These are phyloP conservation scores for Caenorhabditis angaria DNA, from an alignment of 2,888 invertebrate genomes.

Conservation along the genomic window DNA sequence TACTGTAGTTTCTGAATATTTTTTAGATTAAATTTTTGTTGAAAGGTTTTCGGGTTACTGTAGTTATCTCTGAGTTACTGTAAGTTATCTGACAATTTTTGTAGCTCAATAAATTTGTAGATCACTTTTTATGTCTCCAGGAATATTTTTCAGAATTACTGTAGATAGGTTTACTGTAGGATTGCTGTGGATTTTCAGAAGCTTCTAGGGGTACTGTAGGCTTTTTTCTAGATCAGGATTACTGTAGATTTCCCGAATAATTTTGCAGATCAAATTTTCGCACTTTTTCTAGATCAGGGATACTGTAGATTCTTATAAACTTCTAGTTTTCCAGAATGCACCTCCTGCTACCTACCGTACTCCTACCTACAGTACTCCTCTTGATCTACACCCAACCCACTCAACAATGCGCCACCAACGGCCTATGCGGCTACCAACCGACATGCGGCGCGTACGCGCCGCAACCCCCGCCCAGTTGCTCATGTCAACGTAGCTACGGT, in stretches of 20 bases:
- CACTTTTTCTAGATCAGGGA: no score
- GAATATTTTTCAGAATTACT: no score
- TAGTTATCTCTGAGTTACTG: no score
- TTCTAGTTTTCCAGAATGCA: background rate
- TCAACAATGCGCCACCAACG: slow-evolving; percentile 62
- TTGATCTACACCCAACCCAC: slow-evolving; percentile 31
- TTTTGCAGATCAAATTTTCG: background rate
- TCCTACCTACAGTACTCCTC: slow-evolving; percentile 27
- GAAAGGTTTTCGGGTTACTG: no score
- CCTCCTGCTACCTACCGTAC: slow-evolving; percentile 14
- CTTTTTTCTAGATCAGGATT: background rate
- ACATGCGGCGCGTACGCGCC: slow-evolving; percentile 42
- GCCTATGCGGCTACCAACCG: slow-evolving; percentile 60
- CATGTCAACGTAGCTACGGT: slow-evolving; percentile 48
- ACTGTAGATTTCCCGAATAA: background rate
- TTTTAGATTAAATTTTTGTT: no score
- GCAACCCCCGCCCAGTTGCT: slow-evolving; percentile 44
- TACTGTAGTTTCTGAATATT: no score
- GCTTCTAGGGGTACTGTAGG: no score
- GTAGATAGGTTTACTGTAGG: no score
- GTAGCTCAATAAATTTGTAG: no score
- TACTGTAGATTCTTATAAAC: background rate
- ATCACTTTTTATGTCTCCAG: no score
- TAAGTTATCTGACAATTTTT: no score
- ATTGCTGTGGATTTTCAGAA: no score